Percentiles rank a stretch among this genome's conserved stretches.
These are phyloP conservation scores for Campoletis sonorensis DNA, from an alignment of 1,140 invertebrate genomes.

Conservation along the genomic window DNA sequence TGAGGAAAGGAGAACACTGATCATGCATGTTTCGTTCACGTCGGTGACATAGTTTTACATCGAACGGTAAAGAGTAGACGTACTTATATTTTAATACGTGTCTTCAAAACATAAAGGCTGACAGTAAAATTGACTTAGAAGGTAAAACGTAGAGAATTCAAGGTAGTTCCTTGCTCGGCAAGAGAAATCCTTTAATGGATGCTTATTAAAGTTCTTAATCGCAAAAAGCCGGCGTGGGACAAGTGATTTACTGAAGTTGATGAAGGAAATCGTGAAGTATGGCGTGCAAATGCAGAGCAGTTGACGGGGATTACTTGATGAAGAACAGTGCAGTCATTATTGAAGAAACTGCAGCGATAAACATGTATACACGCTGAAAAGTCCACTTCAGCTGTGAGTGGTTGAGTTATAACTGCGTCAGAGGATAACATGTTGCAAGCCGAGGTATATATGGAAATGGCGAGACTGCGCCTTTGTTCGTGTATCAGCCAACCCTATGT, in stretches of 20 bases:
- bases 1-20: no score
- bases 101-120: neutral
- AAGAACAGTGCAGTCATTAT: constrained; percentile 7
- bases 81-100: no score
- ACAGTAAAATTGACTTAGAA: neutral
- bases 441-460: constrained; percentile 5
- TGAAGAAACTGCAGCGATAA: constrained; percentile 1
- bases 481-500: neutral
- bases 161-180: neutral
- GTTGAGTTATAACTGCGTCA: constrained; percentile 44
- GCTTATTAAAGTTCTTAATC: constrained; percentile 33
- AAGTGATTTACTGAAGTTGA: no score
- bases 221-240: neutral
- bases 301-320: neutral
- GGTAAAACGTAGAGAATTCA: neutral
- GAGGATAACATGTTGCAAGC: neutral
- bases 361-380: constrained; percentile 18
- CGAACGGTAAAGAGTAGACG: no score
- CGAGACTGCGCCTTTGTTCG: neutral
- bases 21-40: no score
- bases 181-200: neutral
- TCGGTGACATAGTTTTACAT: no score
- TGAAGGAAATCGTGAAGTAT: no score
- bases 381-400: constrained; percentile 6
- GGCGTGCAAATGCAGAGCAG: neutral